These are phyloP conservation scores for Tamias sibiricus DNA, from an alignment of 2,113 vertebrate species.

Conservation along the genomic window DNA sequence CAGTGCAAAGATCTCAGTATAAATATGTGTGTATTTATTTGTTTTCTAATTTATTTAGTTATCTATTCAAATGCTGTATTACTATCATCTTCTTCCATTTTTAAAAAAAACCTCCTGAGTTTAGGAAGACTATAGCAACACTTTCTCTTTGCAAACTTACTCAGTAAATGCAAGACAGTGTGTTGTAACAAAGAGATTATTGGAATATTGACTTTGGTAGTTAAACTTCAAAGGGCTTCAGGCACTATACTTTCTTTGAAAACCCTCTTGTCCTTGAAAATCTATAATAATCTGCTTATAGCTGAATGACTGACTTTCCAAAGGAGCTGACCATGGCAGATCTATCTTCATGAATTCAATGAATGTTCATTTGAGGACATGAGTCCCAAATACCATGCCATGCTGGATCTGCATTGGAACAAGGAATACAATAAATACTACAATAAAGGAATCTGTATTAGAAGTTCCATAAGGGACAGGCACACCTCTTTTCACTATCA, in stretches of 20 bases:
- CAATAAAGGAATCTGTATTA: not conserved
- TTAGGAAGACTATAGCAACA: not conserved
- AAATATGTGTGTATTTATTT: not conserved
- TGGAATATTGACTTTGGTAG: not conserved
- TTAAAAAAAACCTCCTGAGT: too few relatives aligned
- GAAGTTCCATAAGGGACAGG: not conserved
- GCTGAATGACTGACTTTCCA: not conserved
- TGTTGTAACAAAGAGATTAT: not conserved
- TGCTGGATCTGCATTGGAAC: not conserved
- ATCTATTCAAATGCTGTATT: not conserved
- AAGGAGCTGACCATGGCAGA: not conserved
- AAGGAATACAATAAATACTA: not conserved
- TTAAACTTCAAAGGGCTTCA: not conserved
- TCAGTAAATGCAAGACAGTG: not conserved
- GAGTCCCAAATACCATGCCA: not conserved
- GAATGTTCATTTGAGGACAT: not conserved
- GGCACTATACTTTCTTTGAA: not conserved
- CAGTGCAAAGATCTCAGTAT: not conserved
- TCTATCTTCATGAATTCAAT: not conserved
- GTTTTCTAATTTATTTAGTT: not conserved
- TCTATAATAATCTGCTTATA: not conserved
- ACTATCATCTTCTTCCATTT: not conserved
- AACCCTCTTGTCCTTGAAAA: not conserved
- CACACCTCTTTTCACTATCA: not conserved
- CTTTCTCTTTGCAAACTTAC: not conserved